Percentiles rank a stretch among this genome's conserved stretches.
Evolutionary conservation across 2,797 vertebrate species (phyloP).

Genomic region (Rousettus madagascariensis): DNA sequence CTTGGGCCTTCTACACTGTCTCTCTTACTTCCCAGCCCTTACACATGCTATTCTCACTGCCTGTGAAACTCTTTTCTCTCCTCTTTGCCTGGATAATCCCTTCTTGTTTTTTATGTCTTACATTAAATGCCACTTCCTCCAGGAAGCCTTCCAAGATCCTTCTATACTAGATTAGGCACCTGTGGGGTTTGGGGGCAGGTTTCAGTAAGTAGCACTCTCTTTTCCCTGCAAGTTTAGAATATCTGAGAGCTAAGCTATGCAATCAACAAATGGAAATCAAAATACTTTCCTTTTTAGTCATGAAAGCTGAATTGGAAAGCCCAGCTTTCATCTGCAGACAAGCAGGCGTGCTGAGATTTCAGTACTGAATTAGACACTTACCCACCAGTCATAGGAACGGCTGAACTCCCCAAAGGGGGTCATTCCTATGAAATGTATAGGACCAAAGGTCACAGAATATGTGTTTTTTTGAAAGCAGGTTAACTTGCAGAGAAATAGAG

Average conservation of each 20-base stretch:
- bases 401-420: background rate
- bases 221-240: background rate
- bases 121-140: background rate
- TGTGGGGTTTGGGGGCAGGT: background rate
- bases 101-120: background rate
- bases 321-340: background rate
- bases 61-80: background rate
- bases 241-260: background rate
- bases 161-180: background rate
- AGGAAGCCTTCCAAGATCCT: background rate
- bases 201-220: background rate
- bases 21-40: background rate
- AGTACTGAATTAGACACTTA: background rate
- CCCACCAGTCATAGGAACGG: background rate
- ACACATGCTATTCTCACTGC: background rate
- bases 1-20: background rate
- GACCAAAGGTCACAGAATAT: background rate
- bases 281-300: background rate
- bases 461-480: slow-evolving; percentile 34
- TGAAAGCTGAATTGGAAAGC: background rate
- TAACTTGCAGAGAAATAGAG: background rate
- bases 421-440: background rate
- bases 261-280: background rate
- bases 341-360: background rate
- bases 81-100: background rate